A percentile compares a stretch with the other conserved stretches of the same genome.
Evolutionary conservation across 1,140 invertebrate genomes (phyloP).

Genomic region (Procambarus clarkii): DNA sequence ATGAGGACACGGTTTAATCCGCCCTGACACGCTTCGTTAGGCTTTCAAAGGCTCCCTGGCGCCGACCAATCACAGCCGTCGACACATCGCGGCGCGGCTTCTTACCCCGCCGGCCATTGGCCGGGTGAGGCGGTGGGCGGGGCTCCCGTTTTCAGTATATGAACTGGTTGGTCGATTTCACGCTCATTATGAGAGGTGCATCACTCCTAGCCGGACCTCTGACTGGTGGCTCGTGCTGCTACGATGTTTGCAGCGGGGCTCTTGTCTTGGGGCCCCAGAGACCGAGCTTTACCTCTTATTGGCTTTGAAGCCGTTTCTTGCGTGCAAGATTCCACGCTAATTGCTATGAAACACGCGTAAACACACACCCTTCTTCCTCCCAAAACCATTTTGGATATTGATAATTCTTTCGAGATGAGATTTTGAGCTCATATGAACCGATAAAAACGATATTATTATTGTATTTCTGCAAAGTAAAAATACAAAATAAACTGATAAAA

Average conservation of each 20-base stretch:
- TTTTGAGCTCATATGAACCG: too few relatives aligned
- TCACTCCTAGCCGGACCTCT: slow-evolving; percentile 9
- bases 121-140: slow-evolving; percentile 5
- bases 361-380: too few relatives aligned
- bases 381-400: too few relatives aligned
- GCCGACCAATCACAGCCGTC: neutral
- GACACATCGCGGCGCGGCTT: slow-evolving; percentile 15
- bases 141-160: slow-evolving; percentile 37
- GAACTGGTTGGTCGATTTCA: slow-evolving; percentile 62
- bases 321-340: too few relatives aligned
- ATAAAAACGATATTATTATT: too few relatives aligned
- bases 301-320: neutral
- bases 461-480: too few relatives aligned
- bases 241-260: neutral
- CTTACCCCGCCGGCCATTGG: slow-evolving; percentile 37
- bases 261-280: neutral
- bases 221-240: neutral
- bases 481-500: too few relatives aligned
- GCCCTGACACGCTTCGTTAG: slow-evolving; percentile 39
- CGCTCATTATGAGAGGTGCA: slow-evolving; percentile 36
- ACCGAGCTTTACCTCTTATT: neutral
- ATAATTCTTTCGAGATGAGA: too few relatives aligned
- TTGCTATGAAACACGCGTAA: too few relatives aligned
- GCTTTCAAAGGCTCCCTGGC: slow-evolving; percentile 4
- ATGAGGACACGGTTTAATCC: slow-evolving; percentile 59